Percentiles rank a stretch among this genome's conserved stretches.
phyloP scores from a whole-genome alignment of 2,797 vertebrate genomes.

The Lithobates sylvaticus region DNA sequence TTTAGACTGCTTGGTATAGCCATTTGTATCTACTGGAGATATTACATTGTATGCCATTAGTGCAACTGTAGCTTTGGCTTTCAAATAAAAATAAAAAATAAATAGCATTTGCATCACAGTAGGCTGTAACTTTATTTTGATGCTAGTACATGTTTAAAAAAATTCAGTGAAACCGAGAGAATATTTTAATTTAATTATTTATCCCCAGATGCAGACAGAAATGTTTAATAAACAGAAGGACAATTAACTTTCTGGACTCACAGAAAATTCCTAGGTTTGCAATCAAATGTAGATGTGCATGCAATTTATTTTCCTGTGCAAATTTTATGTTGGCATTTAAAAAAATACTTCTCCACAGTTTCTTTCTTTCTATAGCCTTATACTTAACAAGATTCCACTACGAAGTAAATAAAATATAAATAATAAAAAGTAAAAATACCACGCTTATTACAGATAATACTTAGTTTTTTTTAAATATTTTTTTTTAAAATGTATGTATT shows the following conservation, averaged over 20 bases:
- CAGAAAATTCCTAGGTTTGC: background rate
- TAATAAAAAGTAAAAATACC: too few species aligned
- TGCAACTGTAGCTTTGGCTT: too few species aligned
- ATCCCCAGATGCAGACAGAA: conserved; percentile 47
- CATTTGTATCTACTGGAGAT: too few species aligned
- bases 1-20: too few species aligned
- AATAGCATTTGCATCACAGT: background rate
- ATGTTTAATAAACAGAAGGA: conserved; percentile 52
- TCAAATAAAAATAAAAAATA: background rate
- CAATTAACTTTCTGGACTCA: conserved; percentile 40
- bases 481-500: too few species aligned
- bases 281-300: background rate
- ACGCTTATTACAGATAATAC: too few species aligned
- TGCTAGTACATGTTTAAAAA: background rate
- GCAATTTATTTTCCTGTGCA: conserved; percentile 8
- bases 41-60: too few species aligned
- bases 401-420: too few species aligned
- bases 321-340: background rate
- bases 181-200: conserved; percentile 43
- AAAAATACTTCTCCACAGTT: too few species aligned
- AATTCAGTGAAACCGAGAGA: conserved; percentile 2
- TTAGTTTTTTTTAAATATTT: too few species aligned
- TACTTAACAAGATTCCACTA: too few species aligned
- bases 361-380: too few species aligned
- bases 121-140: background rate